phyloP scores from a whole-genome alignment of 2,113 vertebrate species.

The Prietella phreatophila region DNA sequence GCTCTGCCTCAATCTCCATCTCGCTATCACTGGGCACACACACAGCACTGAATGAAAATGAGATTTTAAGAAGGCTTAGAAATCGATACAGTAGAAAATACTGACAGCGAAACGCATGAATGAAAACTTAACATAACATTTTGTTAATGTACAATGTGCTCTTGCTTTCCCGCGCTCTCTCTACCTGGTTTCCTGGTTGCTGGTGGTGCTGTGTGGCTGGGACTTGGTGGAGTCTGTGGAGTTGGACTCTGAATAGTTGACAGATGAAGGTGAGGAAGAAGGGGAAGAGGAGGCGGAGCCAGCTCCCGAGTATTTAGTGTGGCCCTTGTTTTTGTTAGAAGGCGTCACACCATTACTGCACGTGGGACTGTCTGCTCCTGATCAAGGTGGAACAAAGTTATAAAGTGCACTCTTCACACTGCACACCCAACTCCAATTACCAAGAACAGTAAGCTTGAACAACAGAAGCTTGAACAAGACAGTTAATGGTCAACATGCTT shows the following conservation, averaged over 20 bases:
- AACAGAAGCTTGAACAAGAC: not conserved
- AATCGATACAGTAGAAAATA: not conserved
- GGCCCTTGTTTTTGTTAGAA: conserved; percentile 86
- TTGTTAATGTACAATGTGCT: not conserved
- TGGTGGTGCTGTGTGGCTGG: conserved; percentile 93
- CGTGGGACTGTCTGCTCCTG: conserved; percentile 92
- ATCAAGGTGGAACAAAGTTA: conserved; percentile 6
- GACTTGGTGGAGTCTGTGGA: conserved; percentile 97
- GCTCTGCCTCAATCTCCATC: conserved; percentile 96
- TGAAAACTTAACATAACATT: not conserved
- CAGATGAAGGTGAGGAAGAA: conserved; percentile 92
- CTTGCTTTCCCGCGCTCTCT: too few relatives aligned
- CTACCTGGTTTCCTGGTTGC: conserved; percentile 97
- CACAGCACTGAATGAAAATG: not conserved
- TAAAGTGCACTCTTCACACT: not conserved
- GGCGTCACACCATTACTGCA: conserved; percentile 92
- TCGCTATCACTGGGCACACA: conserved; percentile 83
- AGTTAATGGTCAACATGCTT: not conserved
- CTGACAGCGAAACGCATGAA: not conserved
- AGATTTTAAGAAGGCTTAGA: not conserved
- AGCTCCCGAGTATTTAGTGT: conserved; percentile 88
- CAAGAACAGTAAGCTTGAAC: too few relatives aligned
- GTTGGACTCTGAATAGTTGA: conserved; percentile 98
- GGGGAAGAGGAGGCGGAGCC: conserved; percentile 90
- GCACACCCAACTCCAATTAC: not conserved